Percentiles rank a stretch among this genome's conserved stretches.
These are phyloP conservation scores for Rhinogobius similis DNA, from an alignment of 2,113 vertebrate species.

Conservation along the genomic window DNA sequence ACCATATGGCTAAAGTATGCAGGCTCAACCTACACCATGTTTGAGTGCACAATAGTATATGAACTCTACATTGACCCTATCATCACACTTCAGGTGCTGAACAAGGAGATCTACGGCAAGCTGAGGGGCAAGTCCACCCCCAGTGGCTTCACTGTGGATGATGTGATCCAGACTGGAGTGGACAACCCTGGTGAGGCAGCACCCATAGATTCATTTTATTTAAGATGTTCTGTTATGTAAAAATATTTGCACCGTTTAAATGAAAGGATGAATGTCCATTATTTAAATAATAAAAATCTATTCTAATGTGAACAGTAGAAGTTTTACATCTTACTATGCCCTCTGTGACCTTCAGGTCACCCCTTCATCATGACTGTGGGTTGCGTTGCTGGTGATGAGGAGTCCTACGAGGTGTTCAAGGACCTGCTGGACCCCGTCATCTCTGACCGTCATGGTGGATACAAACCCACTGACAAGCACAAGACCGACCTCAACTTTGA, in stretches of 20 bases:
- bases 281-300: no score
- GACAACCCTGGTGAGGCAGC: constrained; percentile 87
- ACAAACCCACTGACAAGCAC: constrained; percentile 93
- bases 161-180: constrained; percentile 90
- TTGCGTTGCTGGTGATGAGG: constrained; percentile 90
- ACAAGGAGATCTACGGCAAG: constrained; percentile 81
- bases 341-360: constrained; percentile 76
- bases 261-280: no score
- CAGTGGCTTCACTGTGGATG: constrained; percentile 90
- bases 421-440: constrained; percentile 90
- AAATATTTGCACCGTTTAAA: no score
- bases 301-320: no score
- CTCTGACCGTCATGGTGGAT: constrained; percentile 89
- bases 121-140: constrained; percentile 89
- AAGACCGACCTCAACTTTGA: constrained; percentile 91
- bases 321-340: neutral
- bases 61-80: neutral
- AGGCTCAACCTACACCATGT: neutral
- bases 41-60: neutral
- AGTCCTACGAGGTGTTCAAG: constrained; percentile 87
- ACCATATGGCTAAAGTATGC: constrained; percentile 90
- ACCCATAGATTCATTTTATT: neutral
- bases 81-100: constrained; percentile 68
- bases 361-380: constrained; percentile 97
- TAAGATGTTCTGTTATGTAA: neutral